phyloP scores from a whole-genome alignment of 2,113 vertebrate genomes.

The Odocoileus hemionus region DNA sequence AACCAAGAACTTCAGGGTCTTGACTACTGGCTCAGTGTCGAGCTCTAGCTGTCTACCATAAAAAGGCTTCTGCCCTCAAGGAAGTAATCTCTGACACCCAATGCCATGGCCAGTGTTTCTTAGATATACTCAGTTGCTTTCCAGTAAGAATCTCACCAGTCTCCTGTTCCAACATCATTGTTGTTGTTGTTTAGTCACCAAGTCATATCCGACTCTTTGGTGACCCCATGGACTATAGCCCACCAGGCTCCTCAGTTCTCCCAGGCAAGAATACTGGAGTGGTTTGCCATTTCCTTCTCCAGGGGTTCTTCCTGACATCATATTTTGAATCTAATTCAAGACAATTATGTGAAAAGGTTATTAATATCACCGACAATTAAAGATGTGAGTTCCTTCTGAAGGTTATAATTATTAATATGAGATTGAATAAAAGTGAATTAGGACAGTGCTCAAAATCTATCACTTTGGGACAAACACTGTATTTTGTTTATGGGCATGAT shows the following conservation, averaged over 20 bases:
- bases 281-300: not conserved
- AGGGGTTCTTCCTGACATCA: not conserved
- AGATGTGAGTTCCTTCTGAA: not conserved
- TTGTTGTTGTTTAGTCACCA: not conserved
- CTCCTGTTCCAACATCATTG: not conserved
- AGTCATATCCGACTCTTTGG: not conserved
- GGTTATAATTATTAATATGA: slow-evolving; percentile 10
- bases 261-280: not conserved
- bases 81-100: slow-evolving; percentile 34
- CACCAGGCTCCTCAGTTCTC: not conserved
- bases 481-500: slow-evolving; percentile 9
- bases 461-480: not conserved
- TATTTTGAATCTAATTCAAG: slow-evolving; percentile 25
- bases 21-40: not conserved
- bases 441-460: slow-evolving; percentile 26
- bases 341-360: slow-evolving; percentile 10
- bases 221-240: not conserved
- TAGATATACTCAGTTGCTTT: not conserved
- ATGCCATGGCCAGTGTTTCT: not conserved
- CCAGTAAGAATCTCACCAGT: not conserved
- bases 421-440: slow-evolving; percentile 9
- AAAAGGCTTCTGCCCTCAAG: slow-evolving; percentile 12
- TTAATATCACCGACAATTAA: not conserved
- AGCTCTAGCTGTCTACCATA: not conserved
- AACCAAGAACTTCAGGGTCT: not conserved